Conservation (phyloP, 2,113 vertebrate genomes). For the Camelus bactrianus region DNA sequence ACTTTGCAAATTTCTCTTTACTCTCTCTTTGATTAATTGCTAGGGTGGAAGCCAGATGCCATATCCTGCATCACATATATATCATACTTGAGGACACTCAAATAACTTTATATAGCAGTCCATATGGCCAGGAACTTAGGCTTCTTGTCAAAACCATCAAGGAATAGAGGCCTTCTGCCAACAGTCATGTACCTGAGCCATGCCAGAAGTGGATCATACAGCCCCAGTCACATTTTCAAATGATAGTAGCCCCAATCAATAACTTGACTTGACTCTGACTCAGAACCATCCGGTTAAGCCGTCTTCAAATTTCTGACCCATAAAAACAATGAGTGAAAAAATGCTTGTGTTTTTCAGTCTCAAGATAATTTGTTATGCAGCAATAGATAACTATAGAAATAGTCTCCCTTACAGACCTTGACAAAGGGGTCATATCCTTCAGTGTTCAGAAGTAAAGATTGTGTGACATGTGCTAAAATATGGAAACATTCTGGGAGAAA, state of each 20-base stretch:
- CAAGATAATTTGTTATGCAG: not conserved
- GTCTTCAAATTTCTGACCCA: not conserved
- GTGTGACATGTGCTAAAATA: not conserved
- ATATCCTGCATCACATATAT: not conserved
- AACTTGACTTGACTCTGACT: not conserved
- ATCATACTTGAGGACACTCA: not conserved
- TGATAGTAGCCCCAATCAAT: not conserved
- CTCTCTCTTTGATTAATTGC: not conserved
- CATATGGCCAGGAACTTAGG: not conserved
- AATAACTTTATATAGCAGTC: not conserved
- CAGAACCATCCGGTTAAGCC: not conserved
- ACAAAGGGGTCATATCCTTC: not conserved
- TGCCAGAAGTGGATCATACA: not conserved
- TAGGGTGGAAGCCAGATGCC: not conserved
- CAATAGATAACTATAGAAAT: conserved; percentile 1
- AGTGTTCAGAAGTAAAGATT: not conserved
- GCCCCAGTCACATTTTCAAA: not conserved
- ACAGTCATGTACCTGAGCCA: not conserved
- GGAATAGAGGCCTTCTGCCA: not conserved
- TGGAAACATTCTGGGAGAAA: not conserved
- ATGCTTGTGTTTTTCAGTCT: not conserved
- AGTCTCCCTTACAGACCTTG: not conserved
- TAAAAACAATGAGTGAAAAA: not conserved
- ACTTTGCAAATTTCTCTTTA: conserved; percentile 4
- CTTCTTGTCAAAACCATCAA: not conserved